These are phyloP conservation scores for Drosophila dives DNA, from an alignment of 2,888 invertebrate genomes.

Conservation along the genomic window DNA sequence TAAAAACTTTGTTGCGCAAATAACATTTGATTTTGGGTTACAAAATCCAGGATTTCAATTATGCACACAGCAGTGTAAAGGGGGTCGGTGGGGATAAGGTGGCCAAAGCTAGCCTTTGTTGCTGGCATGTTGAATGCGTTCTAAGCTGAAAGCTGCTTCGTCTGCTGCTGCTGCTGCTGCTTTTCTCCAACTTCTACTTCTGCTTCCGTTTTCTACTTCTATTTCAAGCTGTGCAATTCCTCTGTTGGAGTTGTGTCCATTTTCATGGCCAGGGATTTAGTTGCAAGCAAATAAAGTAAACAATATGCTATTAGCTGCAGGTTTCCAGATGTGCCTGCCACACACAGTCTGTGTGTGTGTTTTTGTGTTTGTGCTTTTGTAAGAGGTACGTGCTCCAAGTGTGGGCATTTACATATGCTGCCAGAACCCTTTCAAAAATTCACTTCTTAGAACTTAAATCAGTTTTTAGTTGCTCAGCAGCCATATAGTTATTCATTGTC, in stretches of 20 bases:
- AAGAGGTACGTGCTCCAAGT: neutral
- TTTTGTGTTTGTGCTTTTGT: neutral
- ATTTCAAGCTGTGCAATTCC: constrained; percentile 16
- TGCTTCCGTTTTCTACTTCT: neutral
- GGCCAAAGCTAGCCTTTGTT: constrained; percentile 24
- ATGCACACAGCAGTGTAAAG: constrained; percentile 50
- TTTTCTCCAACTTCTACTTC: constrained; percentile 4
- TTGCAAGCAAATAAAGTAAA: constrained; percentile 41
- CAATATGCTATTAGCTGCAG: constrained; percentile 47
- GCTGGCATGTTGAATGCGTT: constrained; percentile 25
- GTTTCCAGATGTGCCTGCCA: constrained; percentile 26
- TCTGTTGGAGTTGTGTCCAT: constrained; percentile 26
- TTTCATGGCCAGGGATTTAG: constrained; percentile 38
- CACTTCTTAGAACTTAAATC: neutral
- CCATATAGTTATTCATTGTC: neutral
- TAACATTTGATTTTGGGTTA: constrained; percentile 48
- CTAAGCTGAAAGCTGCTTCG: constrained; percentile 25
- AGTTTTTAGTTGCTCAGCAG: neutral
- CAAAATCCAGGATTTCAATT: constrained; percentile 48
- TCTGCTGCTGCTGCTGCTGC: neutral
- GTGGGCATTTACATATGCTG: constrained; percentile 1
- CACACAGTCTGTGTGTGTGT: neutral
- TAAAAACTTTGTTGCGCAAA: constrained; percentile 46
- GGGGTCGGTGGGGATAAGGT: neutral
- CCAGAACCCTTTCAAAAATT: neutral